phyloP scores from a whole-genome alignment of 2,113 vertebrate genomes.

The Nothobranchius kuhntae region DNA sequence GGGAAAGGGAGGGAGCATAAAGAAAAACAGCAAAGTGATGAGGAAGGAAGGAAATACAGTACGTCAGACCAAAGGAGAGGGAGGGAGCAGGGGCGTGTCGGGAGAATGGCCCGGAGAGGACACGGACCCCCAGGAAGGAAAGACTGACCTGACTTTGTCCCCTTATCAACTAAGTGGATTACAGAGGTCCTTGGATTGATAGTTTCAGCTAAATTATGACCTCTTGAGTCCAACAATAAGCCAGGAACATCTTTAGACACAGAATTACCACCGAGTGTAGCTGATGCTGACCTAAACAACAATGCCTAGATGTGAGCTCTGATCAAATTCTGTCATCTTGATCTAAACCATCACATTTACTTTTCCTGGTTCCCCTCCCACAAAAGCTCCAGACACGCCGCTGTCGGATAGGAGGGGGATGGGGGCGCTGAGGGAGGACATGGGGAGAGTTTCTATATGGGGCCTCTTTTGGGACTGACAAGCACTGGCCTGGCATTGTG shows the following conservation, averaged over 20 bases:
- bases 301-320: too few species aligned
- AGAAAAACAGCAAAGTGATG: conserved; percentile 43
- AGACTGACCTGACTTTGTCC: conserved; percentile 38
- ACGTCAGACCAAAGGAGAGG: conserved; percentile 31
- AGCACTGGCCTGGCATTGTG: conserved; percentile 72
- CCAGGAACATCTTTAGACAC: conserved; percentile 13
- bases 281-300: too few species aligned
- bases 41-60: conserved; percentile 43
- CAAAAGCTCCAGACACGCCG: conserved; percentile 41
- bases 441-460: conserved; percentile 51
- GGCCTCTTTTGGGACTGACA: conserved; percentile 52
- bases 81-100: conserved; percentile 49
- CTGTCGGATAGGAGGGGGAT: conserved; percentile 13
- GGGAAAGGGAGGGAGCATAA: conserved; percentile 35
- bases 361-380: conserved; percentile 4
- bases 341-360: conserved; percentile 20
- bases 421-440: conserved; percentile 9
- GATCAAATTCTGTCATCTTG: background rate
- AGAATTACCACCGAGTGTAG: background rate
- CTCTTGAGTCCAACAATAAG: background rate
- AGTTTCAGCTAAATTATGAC: conserved; percentile 28
- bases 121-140: conserved; percentile 26
- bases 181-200: conserved; percentile 36
- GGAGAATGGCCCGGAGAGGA: conserved; percentile 31
- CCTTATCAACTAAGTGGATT: conserved; percentile 43